phyloP scores from a whole-genome alignment of 2,888 invertebrate species.

The Holacanthella duospinosa region DNA sequence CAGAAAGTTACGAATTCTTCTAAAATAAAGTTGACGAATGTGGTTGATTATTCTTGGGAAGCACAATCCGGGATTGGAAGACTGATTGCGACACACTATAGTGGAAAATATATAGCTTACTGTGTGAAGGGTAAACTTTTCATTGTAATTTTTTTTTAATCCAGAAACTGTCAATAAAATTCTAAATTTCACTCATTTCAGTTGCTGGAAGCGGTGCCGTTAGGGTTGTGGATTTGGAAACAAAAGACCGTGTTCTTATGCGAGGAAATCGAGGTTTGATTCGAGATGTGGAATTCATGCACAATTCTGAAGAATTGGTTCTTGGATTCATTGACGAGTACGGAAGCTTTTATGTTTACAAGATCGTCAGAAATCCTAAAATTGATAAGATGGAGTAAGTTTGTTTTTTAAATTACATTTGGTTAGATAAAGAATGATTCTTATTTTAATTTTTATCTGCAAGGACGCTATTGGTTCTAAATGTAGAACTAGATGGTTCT shows the following conservation, averaged over 20 bases:
- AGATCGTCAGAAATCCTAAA: slow-evolving; percentile 45
- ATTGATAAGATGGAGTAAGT: background rate
- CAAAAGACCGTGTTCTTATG: slow-evolving; percentile 64
- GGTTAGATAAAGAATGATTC: background rate
- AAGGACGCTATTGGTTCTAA: slow-evolving; percentile 52
- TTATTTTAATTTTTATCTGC: slow-evolving; percentile 26
- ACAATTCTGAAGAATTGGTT: slow-evolving; percentile 62
- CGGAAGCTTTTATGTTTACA: slow-evolving; percentile 71
- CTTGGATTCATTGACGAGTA: slow-evolving; percentile 78
- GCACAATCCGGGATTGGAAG: slow-evolving; percentile 75
- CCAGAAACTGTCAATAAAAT: slow-evolving; percentile 2
- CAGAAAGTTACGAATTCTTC: slow-evolving; percentile 14
- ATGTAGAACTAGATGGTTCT: slow-evolving; percentile 47
- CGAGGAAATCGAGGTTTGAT: slow-evolving; percentile 80
- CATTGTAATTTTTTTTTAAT: background rate
- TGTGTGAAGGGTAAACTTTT: slow-evolving; percentile 65
- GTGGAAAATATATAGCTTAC: slow-evolving; percentile 78
- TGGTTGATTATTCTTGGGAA: slow-evolving; percentile 64
- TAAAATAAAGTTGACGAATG: slow-evolving; percentile 19
- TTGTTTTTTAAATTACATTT: background rate
- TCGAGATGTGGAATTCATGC: slow-evolving; percentile 84
- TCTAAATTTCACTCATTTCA: no score
- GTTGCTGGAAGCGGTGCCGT: slow-evolving; percentile 51
- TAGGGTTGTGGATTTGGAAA: slow-evolving; percentile 67
- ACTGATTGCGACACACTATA: slow-evolving; percentile 74